These are phyloP conservation scores for Mastacembelus armatus DNA, from an alignment of 2,797 vertebrate genomes.

Conservation along the genomic window DNA sequence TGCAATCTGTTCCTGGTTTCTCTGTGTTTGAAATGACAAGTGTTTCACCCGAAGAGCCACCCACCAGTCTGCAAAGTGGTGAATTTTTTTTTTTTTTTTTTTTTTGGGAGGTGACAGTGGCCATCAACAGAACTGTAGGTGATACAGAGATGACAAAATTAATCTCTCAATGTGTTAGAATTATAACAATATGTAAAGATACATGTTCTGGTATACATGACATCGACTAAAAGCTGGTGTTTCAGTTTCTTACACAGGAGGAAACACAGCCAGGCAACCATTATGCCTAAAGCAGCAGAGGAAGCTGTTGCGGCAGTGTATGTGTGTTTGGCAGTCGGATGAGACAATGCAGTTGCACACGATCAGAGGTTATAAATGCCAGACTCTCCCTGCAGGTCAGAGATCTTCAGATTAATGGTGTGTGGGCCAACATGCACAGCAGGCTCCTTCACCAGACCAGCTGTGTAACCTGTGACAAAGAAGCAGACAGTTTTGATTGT, in stretches of 20 bases:
- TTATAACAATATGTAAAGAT: background rate
- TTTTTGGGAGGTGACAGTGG: conserved; percentile 35
- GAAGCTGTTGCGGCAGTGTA: background rate
- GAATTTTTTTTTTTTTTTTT: conserved; percentile 50
- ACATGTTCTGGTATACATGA: background rate
- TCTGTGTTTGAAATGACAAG: conserved; percentile 62
- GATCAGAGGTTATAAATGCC: conserved; percentile 62
- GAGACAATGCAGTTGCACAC: conserved; percentile 70
- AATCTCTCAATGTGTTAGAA: background rate
- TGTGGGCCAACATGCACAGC: conserved; percentile 50
- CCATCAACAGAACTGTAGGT: conserved; percentile 51
- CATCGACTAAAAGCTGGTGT: background rate
- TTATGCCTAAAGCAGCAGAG: conserved; percentile 19
- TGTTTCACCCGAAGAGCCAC: background rate
- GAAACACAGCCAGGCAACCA: conserved; percentile 51
- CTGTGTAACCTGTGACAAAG: conserved; percentile 57
- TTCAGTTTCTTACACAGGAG: conserved; percentile 62
- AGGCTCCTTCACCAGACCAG: conserved; percentile 67
- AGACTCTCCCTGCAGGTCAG: conserved; percentile 68
- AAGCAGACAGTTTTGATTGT: no score
- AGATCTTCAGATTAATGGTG: conserved; percentile 71
- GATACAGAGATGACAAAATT: background rate
- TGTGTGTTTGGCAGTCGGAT: conserved; percentile 43
- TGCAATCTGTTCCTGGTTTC: conserved; percentile 63
- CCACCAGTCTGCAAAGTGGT: background rate